Evolutionary conservation across 2,113 vertebrate species (phyloP).

Genomic region (Cyprinodon brontotheroides): DNA sequence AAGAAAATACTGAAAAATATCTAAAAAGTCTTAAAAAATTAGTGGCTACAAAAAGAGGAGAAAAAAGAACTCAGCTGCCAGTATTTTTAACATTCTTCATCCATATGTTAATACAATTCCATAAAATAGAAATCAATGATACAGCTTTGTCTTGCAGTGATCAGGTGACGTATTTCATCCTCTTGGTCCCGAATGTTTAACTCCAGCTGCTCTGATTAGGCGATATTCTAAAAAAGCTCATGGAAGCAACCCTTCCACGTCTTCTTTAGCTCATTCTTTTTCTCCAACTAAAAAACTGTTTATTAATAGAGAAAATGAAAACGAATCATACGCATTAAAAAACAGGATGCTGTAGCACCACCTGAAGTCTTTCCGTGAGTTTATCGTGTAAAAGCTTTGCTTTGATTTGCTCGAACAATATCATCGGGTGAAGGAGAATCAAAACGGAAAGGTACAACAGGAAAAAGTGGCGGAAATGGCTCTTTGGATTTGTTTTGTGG

Average conservation of each 20-base stretch:
- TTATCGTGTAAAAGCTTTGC: conserved; percentile 88
- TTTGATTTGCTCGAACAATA: conserved; percentile 90
- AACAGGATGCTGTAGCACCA: conserved; percentile 9
- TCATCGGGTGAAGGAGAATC: conserved; percentile 95
- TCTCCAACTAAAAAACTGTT: background rate
- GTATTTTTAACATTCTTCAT: background rate
- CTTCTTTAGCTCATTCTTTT: conserved; percentile 4
- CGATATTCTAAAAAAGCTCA: conserved; percentile 10
- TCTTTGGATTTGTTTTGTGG: conserved; percentile 82
- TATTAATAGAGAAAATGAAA: background rate
- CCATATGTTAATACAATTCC: background rate
- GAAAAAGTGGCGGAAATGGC: conserved; percentile 66
- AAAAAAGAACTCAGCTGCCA: conserved; percentile 37
- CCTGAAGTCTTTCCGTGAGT: background rate
- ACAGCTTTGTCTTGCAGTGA: background rate
- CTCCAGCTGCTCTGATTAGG: background rate
- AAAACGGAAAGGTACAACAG: conserved; percentile 89
- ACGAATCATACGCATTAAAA: background rate
- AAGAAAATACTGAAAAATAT: conserved; percentile 6
- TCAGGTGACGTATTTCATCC: background rate
- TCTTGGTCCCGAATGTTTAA: conserved; percentile 37
- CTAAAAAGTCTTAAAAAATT: conserved; percentile 52
- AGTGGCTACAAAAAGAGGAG: background rate
- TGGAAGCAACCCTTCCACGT: background rate
- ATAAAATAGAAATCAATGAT: conserved; percentile 4